Conservation (phyloP, 2,797 vertebrate species). For the Notolabrus celidotus region DNA sequence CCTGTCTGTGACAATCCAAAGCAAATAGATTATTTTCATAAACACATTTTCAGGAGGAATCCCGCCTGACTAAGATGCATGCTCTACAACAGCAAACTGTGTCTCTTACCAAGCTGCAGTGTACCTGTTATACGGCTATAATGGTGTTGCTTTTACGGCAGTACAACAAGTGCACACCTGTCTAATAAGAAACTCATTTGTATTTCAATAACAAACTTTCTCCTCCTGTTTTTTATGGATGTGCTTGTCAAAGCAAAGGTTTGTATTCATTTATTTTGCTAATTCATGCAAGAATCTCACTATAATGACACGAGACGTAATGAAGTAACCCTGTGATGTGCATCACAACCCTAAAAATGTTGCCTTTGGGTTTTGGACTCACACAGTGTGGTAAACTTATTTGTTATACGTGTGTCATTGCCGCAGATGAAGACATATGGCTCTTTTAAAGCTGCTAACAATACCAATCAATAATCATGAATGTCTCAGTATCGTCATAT, state of each 20-base stretch:
- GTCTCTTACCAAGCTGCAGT: constrained; percentile 43
- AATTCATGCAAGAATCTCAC: constrained; percentile 75
- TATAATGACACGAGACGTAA: constrained; percentile 75
- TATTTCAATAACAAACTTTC: constrained; percentile 68
- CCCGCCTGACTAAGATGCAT: constrained; percentile 72
- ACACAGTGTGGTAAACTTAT: constrained; percentile 80
- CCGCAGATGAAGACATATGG: constrained; percentile 87
- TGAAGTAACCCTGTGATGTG: constrained; percentile 80
- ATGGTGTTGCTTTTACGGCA: constrained; percentile 66
- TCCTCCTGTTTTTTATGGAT: constrained; percentile 71
- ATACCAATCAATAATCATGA: constrained; percentile 91
- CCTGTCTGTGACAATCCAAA: constrained; percentile 73
- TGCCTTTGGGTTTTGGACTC: constrained; percentile 77
- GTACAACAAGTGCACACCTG: constrained; percentile 72
- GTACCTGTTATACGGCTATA: constrained; percentile 64
- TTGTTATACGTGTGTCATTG: constrained; percentile 85
- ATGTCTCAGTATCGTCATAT: constrained; percentile 85
- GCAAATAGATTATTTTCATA: constrained; percentile 79
- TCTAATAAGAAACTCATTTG: constrained; percentile 71
- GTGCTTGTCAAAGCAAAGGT: constrained; percentile 76
- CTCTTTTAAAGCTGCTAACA: constrained; percentile 89
- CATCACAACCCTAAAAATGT: constrained; percentile 74
- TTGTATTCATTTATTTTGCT: constrained; percentile 80
- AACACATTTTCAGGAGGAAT: constrained; percentile 72
- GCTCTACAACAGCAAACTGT: constrained; percentile 44